Evolutionary conservation across 2,113 vertebrate species (phyloP).

Genomic region (Urocynchramus pylzowi): DNA sequence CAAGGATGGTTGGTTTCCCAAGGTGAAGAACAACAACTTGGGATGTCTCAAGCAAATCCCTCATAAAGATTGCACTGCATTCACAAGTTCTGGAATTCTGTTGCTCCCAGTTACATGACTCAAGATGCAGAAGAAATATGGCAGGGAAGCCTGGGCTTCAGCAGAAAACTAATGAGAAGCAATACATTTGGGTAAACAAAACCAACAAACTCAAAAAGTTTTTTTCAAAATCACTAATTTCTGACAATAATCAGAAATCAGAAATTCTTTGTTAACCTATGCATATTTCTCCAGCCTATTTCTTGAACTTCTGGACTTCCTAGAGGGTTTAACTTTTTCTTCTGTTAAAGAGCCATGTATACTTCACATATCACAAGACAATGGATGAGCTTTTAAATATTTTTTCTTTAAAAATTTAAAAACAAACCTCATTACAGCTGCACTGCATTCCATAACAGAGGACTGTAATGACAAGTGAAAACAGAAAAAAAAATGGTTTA

Average conservation of each 20-base stretch:
- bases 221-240: background rate
- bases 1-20: background rate
- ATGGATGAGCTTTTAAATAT: background rate
- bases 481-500: background rate
- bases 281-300: background rate
- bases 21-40: background rate
- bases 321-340: background rate
- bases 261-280: background rate
- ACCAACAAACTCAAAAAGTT: background rate
- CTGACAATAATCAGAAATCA: background rate
- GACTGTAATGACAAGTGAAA: conserved; percentile 65
- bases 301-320: background rate
- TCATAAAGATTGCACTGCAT: background rate
- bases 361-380: background rate
- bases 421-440: conserved; percentile 74
- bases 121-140: background rate
- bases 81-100: background rate
- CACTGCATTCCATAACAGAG: conserved; percentile 67
- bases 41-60: background rate
- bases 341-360: background rate
- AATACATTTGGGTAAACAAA: background rate
- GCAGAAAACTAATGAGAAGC: background rate
- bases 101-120: background rate
- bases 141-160: background rate
- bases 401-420: background rate